These are phyloP conservation scores for Acrocyrtus sp. DNA, from an alignment of 2,888 invertebrate genomes.

Conservation along the genomic window DNA sequence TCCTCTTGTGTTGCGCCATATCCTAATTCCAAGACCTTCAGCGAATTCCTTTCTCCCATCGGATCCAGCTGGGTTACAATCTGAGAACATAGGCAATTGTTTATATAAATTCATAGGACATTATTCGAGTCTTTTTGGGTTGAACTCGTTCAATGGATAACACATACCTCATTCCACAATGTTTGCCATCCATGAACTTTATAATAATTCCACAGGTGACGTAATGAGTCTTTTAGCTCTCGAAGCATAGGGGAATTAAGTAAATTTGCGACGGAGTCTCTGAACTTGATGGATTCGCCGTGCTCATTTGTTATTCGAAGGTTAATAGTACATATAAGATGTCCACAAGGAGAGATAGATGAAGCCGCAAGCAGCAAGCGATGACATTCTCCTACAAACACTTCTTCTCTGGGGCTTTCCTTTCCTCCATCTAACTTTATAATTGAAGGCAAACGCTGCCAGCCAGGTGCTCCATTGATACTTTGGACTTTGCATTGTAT, in stretches of 20 bases:
- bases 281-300: conserved; percentile 87
- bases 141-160: neutral
- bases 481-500: conserved; percentile 77
- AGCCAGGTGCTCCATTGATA: conserved; percentile 66
- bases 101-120: no score
- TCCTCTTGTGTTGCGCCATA: conserved; percentile 86
- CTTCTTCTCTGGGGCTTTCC: conserved; percentile 70
- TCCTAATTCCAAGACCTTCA: conserved; percentile 78
- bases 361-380: conserved; percentile 73
- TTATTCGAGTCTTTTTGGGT: neutral
- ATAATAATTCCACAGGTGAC: conserved; percentile 80
- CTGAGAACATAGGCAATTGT: conserved; percentile 17
- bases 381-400: conserved; percentile 70
- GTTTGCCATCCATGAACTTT: conserved; percentile 89
- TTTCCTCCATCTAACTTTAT: conserved; percentile 83
- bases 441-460: conserved; percentile 77
- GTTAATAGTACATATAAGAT: conserved; percentile 86
- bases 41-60: conserved; percentile 87
- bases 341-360: conserved; percentile 79
- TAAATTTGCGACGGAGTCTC: conserved; percentile 89
- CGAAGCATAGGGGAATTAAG: conserved; percentile 88
- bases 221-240: conserved; percentile 73
- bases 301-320: conserved; percentile 85
- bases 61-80: conserved; percentile 72
- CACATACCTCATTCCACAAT: conserved; percentile 75